These are phyloP conservation scores for Lycodopsis pacificus DNA, from an alignment of 2,797 vertebrate genomes.

Conservation along the genomic window DNA sequence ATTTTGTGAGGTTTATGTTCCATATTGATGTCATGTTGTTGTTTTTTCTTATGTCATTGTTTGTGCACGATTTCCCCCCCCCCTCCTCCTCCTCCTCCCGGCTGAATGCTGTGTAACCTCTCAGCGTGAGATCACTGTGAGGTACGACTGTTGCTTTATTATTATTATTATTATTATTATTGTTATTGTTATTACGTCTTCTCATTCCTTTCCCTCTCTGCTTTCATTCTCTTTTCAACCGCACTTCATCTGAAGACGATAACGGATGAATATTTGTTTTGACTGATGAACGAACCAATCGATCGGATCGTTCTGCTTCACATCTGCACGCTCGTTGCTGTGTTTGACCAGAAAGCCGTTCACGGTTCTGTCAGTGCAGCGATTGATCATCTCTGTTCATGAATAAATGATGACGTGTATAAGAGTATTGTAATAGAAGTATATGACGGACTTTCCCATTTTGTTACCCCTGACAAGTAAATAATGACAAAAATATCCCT, in stretches of 20 bases:
- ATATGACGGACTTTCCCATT: no score
- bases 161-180: slow-evolving; percentile 1
- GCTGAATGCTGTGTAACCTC: slow-evolving; percentile 83
- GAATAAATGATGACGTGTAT: no score
- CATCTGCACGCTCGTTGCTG: no score
- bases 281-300: not conserved
- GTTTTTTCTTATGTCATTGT: slow-evolving; percentile 64
- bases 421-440: no score
- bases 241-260: slow-evolving; percentile 6
- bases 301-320: not conserved
- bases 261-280: slow-evolving; percentile 10
- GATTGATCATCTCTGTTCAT: no score
- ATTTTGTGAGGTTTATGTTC: slow-evolving; percentile 3
- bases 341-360: no score
- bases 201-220: not conserved
- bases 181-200: no score
- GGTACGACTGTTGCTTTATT: slow-evolving; percentile 78
- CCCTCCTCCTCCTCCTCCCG: slow-evolving; percentile 71
- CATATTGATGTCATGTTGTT: slow-evolving; percentile 55
- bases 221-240: not conserved
- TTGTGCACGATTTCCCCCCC: slow-evolving; percentile 36
- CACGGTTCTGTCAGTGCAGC: no score
- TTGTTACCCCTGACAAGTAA: no score
- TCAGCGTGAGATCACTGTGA: slow-evolving; percentile 91
- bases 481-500: no score